phyloP scores from a whole-genome alignment of 2,113 vertebrate species.

The Mastomys natalensis region DNA sequence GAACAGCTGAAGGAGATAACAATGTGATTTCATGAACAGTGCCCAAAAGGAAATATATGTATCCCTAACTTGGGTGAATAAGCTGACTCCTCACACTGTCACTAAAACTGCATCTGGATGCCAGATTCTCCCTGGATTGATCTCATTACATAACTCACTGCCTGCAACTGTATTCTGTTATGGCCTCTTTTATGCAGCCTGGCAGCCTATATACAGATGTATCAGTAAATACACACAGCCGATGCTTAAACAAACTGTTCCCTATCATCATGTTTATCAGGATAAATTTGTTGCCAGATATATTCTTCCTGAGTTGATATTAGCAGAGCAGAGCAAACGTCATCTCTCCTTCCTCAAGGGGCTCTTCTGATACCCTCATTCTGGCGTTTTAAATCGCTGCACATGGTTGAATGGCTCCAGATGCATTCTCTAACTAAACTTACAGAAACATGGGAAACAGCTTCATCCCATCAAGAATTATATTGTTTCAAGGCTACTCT shows the following conservation, averaged over 20 bases:
- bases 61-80: slow-evolving; percentile 48
- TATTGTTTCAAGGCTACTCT: slow-evolving; percentile 54
- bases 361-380: slow-evolving; percentile 61
- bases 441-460: slow-evolving; percentile 71
- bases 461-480: slow-evolving; percentile 52
- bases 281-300: slow-evolving; percentile 75
- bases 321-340: slow-evolving; percentile 75
- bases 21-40: slow-evolving; percentile 66
- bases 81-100: slow-evolving; percentile 63
- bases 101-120: slow-evolving; percentile 66
- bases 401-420: slow-evolving; percentile 76
- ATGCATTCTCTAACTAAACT: slow-evolving; percentile 71
- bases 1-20: slow-evolving; percentile 66
- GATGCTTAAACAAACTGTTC: slow-evolving; percentile 77
- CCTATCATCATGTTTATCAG: slow-evolving; percentile 81
- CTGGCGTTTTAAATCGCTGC: slow-evolving; percentile 80
- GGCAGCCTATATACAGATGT: slow-evolving; percentile 79
- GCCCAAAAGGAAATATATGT: not conserved
- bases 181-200: slow-evolving; percentile 77
- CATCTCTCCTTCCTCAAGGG: slow-evolving; percentile 76
- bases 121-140: slow-evolving; percentile 76
- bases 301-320: slow-evolving; percentile 71
- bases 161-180: slow-evolving; percentile 74
- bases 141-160: slow-evolving; percentile 76
- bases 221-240: slow-evolving; percentile 79